These are phyloP conservation scores for Nineta flava DNA, from an alignment of 2,888 invertebrate species.

Conservation along the genomic window DNA sequence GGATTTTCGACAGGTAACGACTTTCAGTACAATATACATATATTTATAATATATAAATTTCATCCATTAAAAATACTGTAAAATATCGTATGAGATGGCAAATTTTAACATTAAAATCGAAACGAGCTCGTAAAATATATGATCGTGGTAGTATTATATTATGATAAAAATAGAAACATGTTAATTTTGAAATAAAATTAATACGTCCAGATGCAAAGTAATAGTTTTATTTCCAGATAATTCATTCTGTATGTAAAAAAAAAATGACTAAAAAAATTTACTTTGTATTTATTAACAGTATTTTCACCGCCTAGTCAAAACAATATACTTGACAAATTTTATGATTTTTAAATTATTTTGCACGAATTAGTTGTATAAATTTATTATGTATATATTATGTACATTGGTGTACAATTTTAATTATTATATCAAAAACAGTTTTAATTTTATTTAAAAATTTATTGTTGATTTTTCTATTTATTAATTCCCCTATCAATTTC, in stretches of 20 bases:
- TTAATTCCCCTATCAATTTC: too few species aligned
- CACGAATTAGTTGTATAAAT: slow-evolving; percentile 6
- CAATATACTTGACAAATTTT: slow-evolving; percentile 4
- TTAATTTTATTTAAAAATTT: slow-evolving; percentile 2
- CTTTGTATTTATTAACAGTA: not conserved
- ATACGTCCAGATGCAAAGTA: not conserved
- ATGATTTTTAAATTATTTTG: slow-evolving; percentile 4
- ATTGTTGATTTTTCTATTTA: not conserved
- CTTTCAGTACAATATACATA: too few species aligned
- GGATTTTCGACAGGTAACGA: too few species aligned
- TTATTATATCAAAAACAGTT: not conserved
- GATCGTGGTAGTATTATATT: too few species aligned
- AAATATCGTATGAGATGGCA: too few species aligned
- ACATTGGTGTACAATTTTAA: slow-evolving; percentile 3
- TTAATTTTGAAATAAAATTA: not conserved
- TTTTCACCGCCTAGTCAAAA: slow-evolving; percentile 5
- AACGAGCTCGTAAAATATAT: too few species aligned
- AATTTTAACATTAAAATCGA: too few species aligned
- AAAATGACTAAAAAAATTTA: too few species aligned
- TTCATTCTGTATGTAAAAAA: too few species aligned
- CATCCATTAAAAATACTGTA: too few species aligned
- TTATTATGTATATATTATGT: slow-evolving; percentile 7
- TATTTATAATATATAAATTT: too few species aligned
- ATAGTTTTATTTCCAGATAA: not conserved
- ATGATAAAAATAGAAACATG: too few species aligned